phyloP scores from a whole-genome alignment of 2,113 vertebrate genomes.

The Gopherus flavomarginatus region DNA sequence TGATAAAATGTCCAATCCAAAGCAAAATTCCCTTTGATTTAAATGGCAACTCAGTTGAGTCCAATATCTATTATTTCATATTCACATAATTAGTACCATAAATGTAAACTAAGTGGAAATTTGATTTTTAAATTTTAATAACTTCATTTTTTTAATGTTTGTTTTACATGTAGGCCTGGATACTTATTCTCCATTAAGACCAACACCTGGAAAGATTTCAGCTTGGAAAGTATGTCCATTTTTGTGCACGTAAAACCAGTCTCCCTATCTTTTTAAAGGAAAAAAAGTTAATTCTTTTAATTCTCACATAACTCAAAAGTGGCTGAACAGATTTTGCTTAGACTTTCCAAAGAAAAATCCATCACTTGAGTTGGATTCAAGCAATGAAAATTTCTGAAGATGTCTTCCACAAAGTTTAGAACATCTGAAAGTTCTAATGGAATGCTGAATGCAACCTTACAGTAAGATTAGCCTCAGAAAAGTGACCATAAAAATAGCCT shows the following conservation, averaged over 20 bases:
- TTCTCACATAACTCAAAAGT: background rate
- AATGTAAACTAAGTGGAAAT: background rate
- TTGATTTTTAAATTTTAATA: background rate
- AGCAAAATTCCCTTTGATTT: background rate
- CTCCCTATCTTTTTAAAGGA: background rate
- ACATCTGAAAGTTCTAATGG: background rate
- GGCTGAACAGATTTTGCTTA: background rate
- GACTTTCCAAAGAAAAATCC: background rate
- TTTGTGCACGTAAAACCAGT: background rate
- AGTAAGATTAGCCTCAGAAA: background rate
- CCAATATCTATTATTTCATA: background rate
- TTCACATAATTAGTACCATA: background rate
- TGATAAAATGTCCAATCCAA: background rate
- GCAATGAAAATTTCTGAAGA: background rate
- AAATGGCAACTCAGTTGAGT: background rate
- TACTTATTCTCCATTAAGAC: background rate
- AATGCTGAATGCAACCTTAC: background rate
- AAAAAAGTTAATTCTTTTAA: background rate
- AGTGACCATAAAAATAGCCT: background rate
- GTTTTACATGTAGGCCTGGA: background rate
- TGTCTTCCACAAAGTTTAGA: background rate
- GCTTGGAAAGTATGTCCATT: background rate
- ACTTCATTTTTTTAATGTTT: background rate
- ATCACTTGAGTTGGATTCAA: background rate
- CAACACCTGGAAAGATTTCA: fast-evolving